Base-by-base conservation (phyloP, 30 jellyfish, hydroid and myxozoan genomes). In the Chironex yamaguchii region DNA sequence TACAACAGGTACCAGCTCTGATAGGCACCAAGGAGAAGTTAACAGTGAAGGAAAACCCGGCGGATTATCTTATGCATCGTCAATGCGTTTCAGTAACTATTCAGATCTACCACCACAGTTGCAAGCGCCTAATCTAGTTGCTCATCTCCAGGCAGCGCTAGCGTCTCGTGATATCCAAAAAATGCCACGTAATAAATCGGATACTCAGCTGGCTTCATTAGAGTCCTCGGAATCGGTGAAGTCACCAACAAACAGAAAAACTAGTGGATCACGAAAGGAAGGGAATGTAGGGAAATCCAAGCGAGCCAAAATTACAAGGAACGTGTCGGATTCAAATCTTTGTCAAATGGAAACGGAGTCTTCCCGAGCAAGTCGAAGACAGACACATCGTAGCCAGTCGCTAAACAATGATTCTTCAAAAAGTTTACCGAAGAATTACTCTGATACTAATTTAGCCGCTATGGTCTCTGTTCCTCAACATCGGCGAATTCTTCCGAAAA, bases 51-150 rank as follows among this genome's bases (percentile, higher is more conserved):
- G 58, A 42, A 42, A 42, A 42, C 9, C 58, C 17, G 13, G 58
- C 9, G 13, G 17, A 42, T 6, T 6, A 6, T 9, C 17, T 9
- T 42, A 42, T 42, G 90, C 74, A 27, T 65, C 71, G 26, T 86
- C 90, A 26, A 35, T 86, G 0, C 71, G 68, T 25, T 70, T 73
- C 49, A 69, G 64, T 24, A 90, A 70, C 42, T 89, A 21, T 67
- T 53, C 97, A 4, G 93, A 89, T 4, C 88, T 95, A 70, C 99
- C 99, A 4, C 99, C 99, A 32, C 97, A 95, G 85, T 96, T 95
- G 13, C 97, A 95, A 77, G 99, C 99, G 1, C 99, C 99, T 0
- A 89, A 95, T 71, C 92, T 95, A 21, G 89, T 97, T 23, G 97
- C 99, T 3, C 97, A 86, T 76, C 81, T 95, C 29, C 99, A 95